A percentile compares a stretch with the other conserved stretches of the same genome.
These are phyloP conservation scores for Hymenopus coronatus DNA, from an alignment of 2,888 invertebrate genomes.

Conservation along the genomic window DNA sequence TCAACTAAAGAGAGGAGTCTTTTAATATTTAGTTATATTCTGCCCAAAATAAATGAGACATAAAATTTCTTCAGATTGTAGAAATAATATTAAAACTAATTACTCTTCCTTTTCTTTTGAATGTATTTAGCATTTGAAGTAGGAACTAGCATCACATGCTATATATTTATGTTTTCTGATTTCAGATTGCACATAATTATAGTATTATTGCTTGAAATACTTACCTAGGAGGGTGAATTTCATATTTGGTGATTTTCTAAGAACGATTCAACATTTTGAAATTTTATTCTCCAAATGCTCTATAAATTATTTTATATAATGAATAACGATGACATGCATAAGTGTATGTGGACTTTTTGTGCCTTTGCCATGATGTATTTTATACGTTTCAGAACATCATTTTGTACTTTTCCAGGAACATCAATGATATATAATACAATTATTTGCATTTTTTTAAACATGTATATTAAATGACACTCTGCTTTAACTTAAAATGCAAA, in stretches of 20 bases:
- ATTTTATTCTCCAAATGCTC: neutral
- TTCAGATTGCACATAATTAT: no score
- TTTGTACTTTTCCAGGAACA: slow-evolving; percentile 32
- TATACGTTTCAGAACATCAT: slow-evolving; percentile 29
- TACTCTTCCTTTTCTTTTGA: no score
- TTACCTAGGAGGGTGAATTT: no score
- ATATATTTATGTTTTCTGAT: no score
- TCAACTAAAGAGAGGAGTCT: no score
- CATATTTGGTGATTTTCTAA: neutral
- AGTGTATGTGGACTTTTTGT: slow-evolving; percentile 29
- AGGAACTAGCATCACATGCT: no score
- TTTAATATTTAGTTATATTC: no score
- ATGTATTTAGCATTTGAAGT: no score
- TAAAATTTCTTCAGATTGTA: no score
- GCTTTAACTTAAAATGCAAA: neutral
- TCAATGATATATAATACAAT: slow-evolving; percentile 6
- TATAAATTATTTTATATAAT: neutral
- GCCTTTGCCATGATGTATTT: slow-evolving; percentile 31
- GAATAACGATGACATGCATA: neutral
- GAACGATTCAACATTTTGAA: neutral
- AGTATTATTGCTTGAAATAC: no score
- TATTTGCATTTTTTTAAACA: neutral
- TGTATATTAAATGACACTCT: neutral
- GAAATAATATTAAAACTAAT: no score
- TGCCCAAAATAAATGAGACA: no score